These are phyloP conservation scores for Cyanistes caeruleus DNA, from an alignment of 2,113 vertebrate genomes.

Conservation along the genomic window DNA sequence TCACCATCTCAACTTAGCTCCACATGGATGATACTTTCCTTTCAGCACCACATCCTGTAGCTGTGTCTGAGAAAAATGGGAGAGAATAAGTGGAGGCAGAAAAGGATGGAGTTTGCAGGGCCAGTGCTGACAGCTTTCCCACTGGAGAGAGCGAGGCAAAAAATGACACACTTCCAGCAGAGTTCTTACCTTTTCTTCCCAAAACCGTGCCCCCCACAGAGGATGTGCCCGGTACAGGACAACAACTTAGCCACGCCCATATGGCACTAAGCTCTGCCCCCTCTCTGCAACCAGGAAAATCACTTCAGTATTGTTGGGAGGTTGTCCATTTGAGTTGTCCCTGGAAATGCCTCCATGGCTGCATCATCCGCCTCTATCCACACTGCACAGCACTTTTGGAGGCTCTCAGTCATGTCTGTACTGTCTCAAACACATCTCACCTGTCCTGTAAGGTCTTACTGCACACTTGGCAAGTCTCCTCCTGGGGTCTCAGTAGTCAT, in stretches of 20 bases:
- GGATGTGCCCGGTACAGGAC: neutral
- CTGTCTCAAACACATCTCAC: neutral
- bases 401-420: rapidly evolving
- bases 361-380: neutral
- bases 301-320: neutral
- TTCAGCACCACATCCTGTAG: neutral
- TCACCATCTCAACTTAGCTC: neutral
- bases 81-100: neutral
- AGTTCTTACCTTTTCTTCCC: neutral
- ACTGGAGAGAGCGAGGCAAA: neutral
- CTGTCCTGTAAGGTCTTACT: neutral
- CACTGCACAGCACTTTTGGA: neutral
- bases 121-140: neutral
- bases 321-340: neutral
- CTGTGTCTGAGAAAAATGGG: neutral
- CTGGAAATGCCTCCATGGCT: neutral
- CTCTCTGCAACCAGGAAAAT: neutral
- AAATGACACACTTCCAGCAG: rapidly evolving
- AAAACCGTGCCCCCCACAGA: neutral
- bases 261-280: neutral
- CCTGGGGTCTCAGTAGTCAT: neutral
- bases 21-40: neutral
- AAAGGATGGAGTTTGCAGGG: neutral
- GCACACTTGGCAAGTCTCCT: neutral
- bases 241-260: neutral